Base-by-base conservation (phyloP, 1,140 invertebrate genomes). In the Aphis craccivora region DNA sequence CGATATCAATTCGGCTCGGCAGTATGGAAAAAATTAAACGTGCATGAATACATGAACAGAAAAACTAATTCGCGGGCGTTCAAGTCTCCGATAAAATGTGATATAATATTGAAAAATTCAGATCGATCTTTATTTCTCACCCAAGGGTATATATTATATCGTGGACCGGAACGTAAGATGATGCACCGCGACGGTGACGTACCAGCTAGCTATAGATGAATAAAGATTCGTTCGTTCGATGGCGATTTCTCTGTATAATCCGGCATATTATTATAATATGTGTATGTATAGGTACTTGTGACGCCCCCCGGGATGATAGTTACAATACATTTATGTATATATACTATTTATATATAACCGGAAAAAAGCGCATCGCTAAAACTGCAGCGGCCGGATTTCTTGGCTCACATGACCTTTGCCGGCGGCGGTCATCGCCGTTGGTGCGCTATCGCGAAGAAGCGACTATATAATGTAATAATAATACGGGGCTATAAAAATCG, bases 371-470 rank as follows among this genome's bases (percentile, higher is more conserved):
- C 84, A 45, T 87, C 84, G 35, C 76, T 37, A 37, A 37, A 83
- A 84, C 22, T 30, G 84, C 22, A 43, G 84, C 22, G 43, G 84
- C 25, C n/a, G 84, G 84, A 87, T 87, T 43, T 87, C 40, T 87
- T 20, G 84, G 43, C 43, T 45, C 40, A 25, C 84, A 43, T 87
- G 84, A 87, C 84, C 84, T 45, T 87, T 87, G 43, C 43, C 84
- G 84, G 43, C 1, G 43, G 83, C 83, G 83, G 23, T 23, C 22
- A 40, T 25, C 40, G 83, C 37, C 84, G 83, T 40, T 25, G 35
- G 83, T 84, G 83, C 23, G 83, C 23, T 84, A 84, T 84, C 37
- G 81, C 81, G 81, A 40, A 83, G 81, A 83, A 37, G 37, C 81
- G 37, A 37, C n/a, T 18, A 83, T 40, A 83, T 76, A 30, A 51